Evolutionary conservation across 2,797 vertebrate genomes (phyloP).

Genomic region (Coilia nasus): DNA sequence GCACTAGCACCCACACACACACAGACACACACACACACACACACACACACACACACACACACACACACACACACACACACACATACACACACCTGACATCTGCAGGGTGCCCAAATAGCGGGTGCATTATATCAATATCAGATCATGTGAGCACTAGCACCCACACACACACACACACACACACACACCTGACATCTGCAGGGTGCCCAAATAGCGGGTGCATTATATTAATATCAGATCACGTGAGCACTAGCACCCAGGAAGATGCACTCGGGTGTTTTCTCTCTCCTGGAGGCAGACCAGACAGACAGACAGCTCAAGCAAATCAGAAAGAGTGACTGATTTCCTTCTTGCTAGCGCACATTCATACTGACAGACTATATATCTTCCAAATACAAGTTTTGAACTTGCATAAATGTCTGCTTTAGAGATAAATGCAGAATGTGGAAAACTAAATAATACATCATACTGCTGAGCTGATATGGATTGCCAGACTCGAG

Average conservation of each 20-base stretch:
- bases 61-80: too few species aligned
- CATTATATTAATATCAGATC: constrained; percentile 20
- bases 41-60: too few species aligned
- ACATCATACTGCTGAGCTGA: not conserved
- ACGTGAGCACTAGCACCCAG: not conserved
- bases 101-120: constrained; percentile 9
- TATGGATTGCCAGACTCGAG: not conserved
- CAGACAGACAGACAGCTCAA: not conserved
- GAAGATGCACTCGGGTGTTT: too few species aligned
- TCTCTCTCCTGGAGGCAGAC: not conserved
- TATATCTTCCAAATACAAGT: not conserved
- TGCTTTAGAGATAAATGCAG: not conserved
- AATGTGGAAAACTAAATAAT: not conserved
- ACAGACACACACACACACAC: too few species aligned
- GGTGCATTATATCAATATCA: constrained; percentile 17
- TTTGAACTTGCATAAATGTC: not conserved
- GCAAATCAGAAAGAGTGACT: too few species aligned
- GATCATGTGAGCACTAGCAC: constrained; percentile 2
- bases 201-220: constrained; percentile 4
- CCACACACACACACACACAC: too few species aligned
- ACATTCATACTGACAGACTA: too few species aligned
- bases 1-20: not conserved
- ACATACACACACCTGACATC: not conserved
- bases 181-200: constrained; percentile 5
- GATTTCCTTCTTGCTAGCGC: too few species aligned